A percentile compares a stretch with the other conserved stretches of the same genome.
phyloP scores from a whole-genome alignment of 1,140 invertebrate genomes.

The Drosophila aff. region DNA sequence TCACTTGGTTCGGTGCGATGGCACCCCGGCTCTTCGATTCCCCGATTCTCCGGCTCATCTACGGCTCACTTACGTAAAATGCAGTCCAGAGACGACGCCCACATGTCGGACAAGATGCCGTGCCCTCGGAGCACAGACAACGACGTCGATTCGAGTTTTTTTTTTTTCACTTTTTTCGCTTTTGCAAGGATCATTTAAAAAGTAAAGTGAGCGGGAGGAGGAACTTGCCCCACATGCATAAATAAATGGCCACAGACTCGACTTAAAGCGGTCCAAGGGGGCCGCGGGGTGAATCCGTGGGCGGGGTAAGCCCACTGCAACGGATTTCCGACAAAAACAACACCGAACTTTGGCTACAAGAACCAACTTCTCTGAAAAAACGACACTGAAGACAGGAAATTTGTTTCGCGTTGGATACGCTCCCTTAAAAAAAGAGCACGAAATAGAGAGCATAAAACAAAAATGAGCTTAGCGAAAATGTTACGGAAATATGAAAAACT shows the following conservation, averaged over 20 bases:
- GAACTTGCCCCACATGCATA: slow-evolving; percentile 56
- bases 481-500: slow-evolving; percentile 45
- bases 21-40: slow-evolving; percentile 4
- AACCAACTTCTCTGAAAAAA: slow-evolving; percentile 23
- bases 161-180: slow-evolving; percentile 14
- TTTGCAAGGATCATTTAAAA: slow-evolving; percentile 49
- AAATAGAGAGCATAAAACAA: slow-evolving; percentile 39
- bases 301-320: slow-evolving; percentile 32
- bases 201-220: slow-evolving; percentile 35
- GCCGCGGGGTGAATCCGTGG: slow-evolving; percentile 1
- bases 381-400: slow-evolving; percentile 53
- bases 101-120: slow-evolving; percentile 35
- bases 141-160: slow-evolving; percentile 22
- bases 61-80: slow-evolving; percentile 45
- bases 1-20: slow-evolving; percentile 28
- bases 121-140: slow-evolving; percentile 21
- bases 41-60: slow-evolving; percentile 11
- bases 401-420: slow-evolving; percentile 45
- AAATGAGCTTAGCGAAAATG: slow-evolving; percentile 51
- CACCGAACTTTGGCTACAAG: slow-evolving; percentile 34
- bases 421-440: slow-evolving; percentile 13
- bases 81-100: slow-evolving; percentile 43
- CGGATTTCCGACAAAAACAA: slow-evolving; percentile 51
- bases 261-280: slow-evolving; percentile 42
- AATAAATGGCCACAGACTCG: slow-evolving; percentile 61